phyloP scores from a whole-genome alignment of 2,888 invertebrate species.

The Netelia fuscicornis region DNA sequence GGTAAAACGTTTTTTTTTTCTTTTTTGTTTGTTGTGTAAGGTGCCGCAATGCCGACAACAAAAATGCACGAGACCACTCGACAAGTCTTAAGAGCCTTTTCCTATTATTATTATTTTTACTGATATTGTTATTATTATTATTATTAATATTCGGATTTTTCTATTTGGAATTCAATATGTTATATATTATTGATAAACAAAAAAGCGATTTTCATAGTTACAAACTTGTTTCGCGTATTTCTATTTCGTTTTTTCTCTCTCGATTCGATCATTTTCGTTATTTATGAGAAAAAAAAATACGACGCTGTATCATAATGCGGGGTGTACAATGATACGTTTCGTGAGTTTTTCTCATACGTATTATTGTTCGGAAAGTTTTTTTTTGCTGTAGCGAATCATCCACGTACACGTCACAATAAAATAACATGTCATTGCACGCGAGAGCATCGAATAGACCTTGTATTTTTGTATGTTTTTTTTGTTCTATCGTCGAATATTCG shows the following conservation, averaged over 20 bases:
- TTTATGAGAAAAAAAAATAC: conserved; percentile 18
- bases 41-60: not conserved
- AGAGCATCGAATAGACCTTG: not conserved
- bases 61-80: not conserved
- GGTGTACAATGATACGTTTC: not conserved
- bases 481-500: not conserved
- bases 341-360: not conserved
- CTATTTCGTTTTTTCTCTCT: not conserved
- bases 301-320: not conserved
- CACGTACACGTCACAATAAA: not conserved
- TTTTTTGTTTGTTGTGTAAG: not conserved
- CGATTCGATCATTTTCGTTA: not conserved
- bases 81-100: not conserved
- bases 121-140: not conserved
- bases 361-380: not conserved
- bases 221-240: not conserved
- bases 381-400: not conserved
- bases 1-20: conserved; percentile 44
- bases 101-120: conserved; percentile 2
- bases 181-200: not conserved
- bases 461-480: not conserved
- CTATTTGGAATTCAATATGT: not conserved
- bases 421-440: conserved; percentile 27
- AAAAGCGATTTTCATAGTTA: not conserved
- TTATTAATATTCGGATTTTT: not conserved